phyloP scores from a whole-genome alignment of 2,888 invertebrate genomes.

The Metopia argyrocephala region DNA sequence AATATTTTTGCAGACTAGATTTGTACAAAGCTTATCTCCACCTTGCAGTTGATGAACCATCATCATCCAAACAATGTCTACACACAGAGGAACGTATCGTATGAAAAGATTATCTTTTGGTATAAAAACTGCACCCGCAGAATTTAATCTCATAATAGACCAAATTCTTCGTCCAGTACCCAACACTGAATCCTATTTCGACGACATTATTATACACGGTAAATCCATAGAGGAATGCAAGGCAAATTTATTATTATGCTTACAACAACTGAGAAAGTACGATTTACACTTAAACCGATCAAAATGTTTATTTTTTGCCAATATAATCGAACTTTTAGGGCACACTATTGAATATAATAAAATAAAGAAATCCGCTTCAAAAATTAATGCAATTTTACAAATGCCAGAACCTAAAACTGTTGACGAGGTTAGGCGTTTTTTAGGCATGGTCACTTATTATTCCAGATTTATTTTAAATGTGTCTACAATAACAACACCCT shows the following conservation, averaged over 20 bases:
- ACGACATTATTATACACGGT: conserved; percentile 23
- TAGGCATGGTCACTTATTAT: conserved; percentile 60
- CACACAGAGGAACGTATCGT: conserved; percentile 37
- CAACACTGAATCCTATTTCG: conserved; percentile 36
- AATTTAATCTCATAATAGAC: conserved; percentile 54
- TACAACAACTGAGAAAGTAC: conserved; percentile 40
- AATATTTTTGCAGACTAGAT: conserved; percentile 34
- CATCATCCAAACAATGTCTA: conserved; percentile 26
- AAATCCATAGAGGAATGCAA: conserved; percentile 5
- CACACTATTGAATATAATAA: no score
- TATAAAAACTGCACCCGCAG: conserved; percentile 13
- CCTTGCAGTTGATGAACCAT: conserved; percentile 12
- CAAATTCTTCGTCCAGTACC: conserved; percentile 52
- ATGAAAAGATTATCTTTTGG: conserved; percentile 13
- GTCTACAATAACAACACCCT: conserved; percentile 44
- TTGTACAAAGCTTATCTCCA: conserved; percentile 41
- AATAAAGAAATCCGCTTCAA: conserved; percentile 9
- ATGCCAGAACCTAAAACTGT: conserved; percentile 42
- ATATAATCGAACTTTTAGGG: conserved; percentile 33
- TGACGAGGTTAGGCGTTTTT: conserved; percentile 49
- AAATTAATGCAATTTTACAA: conserved; percentile 44
- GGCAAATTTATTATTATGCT: conserved; percentile 34
- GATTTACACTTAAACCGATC: conserved; percentile 47
- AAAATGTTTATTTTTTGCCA: conserved; percentile 41
- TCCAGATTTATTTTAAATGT: conserved; percentile 52